These are phyloP conservation scores for Alligator sinensis DNA, from an alignment of 2,113 vertebrate species.

Conservation along the genomic window DNA sequence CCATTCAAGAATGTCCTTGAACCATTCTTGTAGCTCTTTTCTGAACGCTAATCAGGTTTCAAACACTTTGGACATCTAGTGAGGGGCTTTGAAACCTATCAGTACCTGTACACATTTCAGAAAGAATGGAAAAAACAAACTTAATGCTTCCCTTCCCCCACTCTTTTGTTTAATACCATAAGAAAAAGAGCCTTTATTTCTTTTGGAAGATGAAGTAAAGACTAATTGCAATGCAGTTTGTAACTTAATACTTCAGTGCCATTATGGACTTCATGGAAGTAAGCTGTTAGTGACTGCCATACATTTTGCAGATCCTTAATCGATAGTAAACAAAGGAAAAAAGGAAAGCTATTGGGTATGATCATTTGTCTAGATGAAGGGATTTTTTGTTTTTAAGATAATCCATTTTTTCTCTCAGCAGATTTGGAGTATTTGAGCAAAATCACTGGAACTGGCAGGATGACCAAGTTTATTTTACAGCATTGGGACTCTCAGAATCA, in stretches of 20 bases:
- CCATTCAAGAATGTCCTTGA: not conserved
- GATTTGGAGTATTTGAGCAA: not conserved
- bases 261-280: not conserved
- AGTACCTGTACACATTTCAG: not conserved
- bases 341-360: rapidly evolving
- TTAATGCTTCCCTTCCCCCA: no score
- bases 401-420: not conserved
- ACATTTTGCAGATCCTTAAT: not conserved
- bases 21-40: not conserved
- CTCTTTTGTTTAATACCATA: not conserved
- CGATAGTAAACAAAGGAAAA: not conserved
- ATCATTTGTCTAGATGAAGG: not conserved
- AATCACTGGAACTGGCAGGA: not conserved
- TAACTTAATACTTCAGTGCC: not conserved
- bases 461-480: not conserved
- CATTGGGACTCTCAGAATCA: not conserved
- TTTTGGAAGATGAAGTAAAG: not conserved
- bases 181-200: not conserved
- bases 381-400: not conserved
- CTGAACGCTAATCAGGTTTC: not conserved
- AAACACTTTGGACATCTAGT: not conserved
- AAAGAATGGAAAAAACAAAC: not conserved
- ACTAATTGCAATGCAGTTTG: not conserved
- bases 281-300: not conserved
- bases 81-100: not conserved